phyloP scores from a whole-genome alignment of 2,113 vertebrate genomes.

The Cebus imitator region DNA sequence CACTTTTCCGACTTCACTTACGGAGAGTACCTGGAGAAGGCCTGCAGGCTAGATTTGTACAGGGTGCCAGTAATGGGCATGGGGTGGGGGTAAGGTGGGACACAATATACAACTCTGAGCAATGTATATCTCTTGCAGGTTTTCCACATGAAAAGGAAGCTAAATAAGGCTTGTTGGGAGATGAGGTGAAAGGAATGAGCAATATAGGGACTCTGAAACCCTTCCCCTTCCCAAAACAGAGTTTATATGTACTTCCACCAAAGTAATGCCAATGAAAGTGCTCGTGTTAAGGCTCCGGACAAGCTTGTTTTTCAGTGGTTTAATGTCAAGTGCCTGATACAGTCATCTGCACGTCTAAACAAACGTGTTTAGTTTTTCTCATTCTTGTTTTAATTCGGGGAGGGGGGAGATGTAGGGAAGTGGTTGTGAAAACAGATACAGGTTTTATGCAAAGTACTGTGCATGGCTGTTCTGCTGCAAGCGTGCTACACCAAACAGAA shows the following conservation, averaged over 20 bases:
- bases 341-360: conserved; percentile 60
- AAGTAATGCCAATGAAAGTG: conserved; percentile 58
- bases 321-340: conserved; percentile 78
- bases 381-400: conserved; percentile 27
- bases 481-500: background rate
- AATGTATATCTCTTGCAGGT: background rate
- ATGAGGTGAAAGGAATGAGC: background rate
- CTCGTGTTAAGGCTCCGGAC: conserved; percentile 31
- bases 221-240: background rate
- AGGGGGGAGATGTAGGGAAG: background rate
- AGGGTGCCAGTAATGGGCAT: background rate
- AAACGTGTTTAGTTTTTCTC: conserved; percentile 54
- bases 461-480: background rate
- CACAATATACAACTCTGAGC: background rate
- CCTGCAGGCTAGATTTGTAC: background rate
- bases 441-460: background rate
- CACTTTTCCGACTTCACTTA: background rate
- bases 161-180: background rate
- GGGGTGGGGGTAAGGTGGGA: background rate
- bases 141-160: background rate
- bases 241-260: conserved; percentile 30
- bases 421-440: background rate
- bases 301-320: conserved; percentile 56
- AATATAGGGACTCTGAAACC: background rate
- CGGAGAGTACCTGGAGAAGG: background rate